Base-by-base conservation (phyloP, 1,140 invertebrate genomes). In the Eumaeus atala region DNA sequence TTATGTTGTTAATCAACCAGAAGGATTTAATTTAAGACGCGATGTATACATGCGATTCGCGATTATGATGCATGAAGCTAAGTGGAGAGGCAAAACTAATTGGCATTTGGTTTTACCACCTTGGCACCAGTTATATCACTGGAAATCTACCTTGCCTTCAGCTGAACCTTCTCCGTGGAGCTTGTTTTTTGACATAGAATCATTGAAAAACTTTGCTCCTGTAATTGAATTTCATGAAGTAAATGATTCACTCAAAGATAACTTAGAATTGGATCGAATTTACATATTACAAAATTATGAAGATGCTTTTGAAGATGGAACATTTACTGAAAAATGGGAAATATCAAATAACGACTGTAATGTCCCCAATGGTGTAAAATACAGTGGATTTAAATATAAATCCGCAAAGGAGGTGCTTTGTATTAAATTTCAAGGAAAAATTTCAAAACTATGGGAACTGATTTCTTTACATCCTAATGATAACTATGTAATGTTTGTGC, bases 31-130 rank as follows among this genome's bases (percentile, higher is more conserved):
- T 89, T 89, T 99, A 56, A 88, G 97, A 49, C 89, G 97, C 59
- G 98, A 99, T 90, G 97, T 99, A 9, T 99, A 97, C 68, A 92
- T 99, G 86, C 89, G 98, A 70, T 89, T 98, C 66, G 96, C 97
- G 10, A 92, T 94, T 51, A 92, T 98, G 66, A 88, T 95, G 0
- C 89, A 72, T 90, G 70, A 89, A 90, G 95, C 59, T 44, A 58
- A 51, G 40, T 88, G 88, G 72, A 74, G 89, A 57, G 59, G 70
- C 57, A 62, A 87, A 89, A 66, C 67, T 67, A 76, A 84, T 87
- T 77, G 90, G 77, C 85, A 89, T 51, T 77, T 95, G 64, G 93
- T 97, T 33, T 83, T 99, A 59, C 97, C 97, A 21, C 96, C 97
- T 1, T 99, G 96, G 95, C 91, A 92, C 62, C 90, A 91, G 47